Evolutionary conservation across 1,140 invertebrate species (phyloP), one percentile per base, ranked within the genome.

Genomic region (Lasioglossum baleicum): DNA sequence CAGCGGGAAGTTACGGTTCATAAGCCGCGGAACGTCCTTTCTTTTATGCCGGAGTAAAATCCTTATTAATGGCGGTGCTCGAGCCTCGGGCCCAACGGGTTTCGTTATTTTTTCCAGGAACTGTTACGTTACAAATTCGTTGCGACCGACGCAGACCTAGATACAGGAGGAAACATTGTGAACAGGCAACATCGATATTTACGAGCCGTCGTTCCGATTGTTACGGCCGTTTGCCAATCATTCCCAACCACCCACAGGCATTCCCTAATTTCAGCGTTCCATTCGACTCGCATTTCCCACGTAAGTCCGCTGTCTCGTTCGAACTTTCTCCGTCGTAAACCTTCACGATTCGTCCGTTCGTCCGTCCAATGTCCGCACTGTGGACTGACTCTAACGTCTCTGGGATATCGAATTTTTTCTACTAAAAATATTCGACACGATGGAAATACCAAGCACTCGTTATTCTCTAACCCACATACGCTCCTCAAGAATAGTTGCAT

Each of bases 241-340:
- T 48, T 48, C 44, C 44, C 44, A 48, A 72, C 35, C 70, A 17
- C 70, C 53, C 35, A 61, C 31, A 6, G 42, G 17, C 71, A n/a
- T 73, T 35, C 58, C 40, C 56, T 51, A 48, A 60, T 68, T 68
- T 68, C 51, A 5, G 26, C 40, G 11, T 15, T 17, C n/a, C 63
- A 22, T 20, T 22, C 20, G 7, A 26, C 13, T 7, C 40, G 13
- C 22, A 26, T 61, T 76, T 76, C 75, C 75, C 75, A 69, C 75
- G 75, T 76, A 22, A 53, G 17, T 53, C 51, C 51, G 51, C 51
- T 53, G 17, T 53, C 51, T 20, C 13, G 8, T n/a, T 44, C 56
- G n/a, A 11, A 61, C 75, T 76, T 76, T 76, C 75, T 63, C 75
- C 20, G 26, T 48, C 66, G 56, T 76, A 76, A 76, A 76, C 42